These are phyloP conservation scores for Clavelina lepadiformis DNA, from an alignment of 23 tunicate species.

Conservation along the genomic window DNA sequence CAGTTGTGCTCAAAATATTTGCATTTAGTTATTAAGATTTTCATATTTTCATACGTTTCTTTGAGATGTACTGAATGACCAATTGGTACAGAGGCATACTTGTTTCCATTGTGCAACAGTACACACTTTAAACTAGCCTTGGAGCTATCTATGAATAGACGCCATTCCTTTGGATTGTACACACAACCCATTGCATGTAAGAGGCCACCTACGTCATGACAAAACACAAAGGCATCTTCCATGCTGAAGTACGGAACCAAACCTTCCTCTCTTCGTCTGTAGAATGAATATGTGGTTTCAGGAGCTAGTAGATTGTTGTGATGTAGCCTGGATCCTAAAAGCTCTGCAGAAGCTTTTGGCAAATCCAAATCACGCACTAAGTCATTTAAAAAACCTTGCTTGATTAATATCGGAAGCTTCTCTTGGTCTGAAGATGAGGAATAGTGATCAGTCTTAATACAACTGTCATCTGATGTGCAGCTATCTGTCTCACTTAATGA, in stretches of 20 bases:
- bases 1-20: slow-evolving; percentile 4
- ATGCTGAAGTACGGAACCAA: slow-evolving; percentile 7
- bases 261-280: slow-evolving; percentile 14
- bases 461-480: slow-evolving; percentile 12
- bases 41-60: slow-evolving; percentile 21
- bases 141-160: slow-evolving; percentile 8
- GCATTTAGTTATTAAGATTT: neutral
- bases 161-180: slow-evolving; percentile 16
- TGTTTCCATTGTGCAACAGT: slow-evolving; percentile 14
- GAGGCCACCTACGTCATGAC: neutral
- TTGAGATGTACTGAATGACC: slow-evolving; percentile 11
- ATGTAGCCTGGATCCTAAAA: slow-evolving; percentile 4
- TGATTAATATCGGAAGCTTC: slow-evolving; percentile 12
- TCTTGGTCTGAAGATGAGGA: slow-evolving; percentile 10
- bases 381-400: slow-evolving; percentile 11
- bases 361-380: neutral
- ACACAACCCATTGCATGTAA: slow-evolving; percentile 11
- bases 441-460: slow-evolving; percentile 4
- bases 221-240: slow-evolving; percentile 6
- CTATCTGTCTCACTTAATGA: neutral
- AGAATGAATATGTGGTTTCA: slow-evolving; percentile 4
- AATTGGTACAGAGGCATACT: slow-evolving; percentile 13
- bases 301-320: too few relatives aligned
- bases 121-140: slow-evolving; percentile 20
- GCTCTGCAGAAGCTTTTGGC: too few relatives aligned